Base-by-base conservation (phyloP, 2,888 invertebrate species). In the Xestia c-nigrum region DNA sequence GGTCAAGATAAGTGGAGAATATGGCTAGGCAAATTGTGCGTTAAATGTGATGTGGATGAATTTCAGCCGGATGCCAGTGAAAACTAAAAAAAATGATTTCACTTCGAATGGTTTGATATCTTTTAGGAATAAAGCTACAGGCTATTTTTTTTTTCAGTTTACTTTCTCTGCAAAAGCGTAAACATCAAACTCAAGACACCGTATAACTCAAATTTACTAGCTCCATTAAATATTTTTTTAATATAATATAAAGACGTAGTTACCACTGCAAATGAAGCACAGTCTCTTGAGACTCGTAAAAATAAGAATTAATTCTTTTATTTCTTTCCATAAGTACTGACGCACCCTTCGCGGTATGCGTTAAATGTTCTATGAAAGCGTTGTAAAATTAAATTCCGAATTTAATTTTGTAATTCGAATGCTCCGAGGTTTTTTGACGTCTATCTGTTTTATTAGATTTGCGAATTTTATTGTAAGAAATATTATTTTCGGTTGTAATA, bases 321-420 rank as follows among this genome's bases (percentile, higher is more conserved):
- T 83, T 74, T 72, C 67, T 59, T 65, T 31, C 66, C 70, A 63
- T 79, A 81, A 80, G 82, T 75, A 75, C 75, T 63, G 72, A 86
- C 87, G 81, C 84, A 83, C 85, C 86, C 88, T 84, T 77, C 81
- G 82, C 85, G 92, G 91, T 90, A 91, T 91, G 91, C 91, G 88
- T 89, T 87, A 89, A 92, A 86, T 88, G 90, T 89, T 90, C 90
- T 90, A 90, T 90, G 89, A 91, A 91, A 91, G 89, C 91, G 91
- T 90, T 93, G 91, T 93, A 90, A 94, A 93, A 93, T 94, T 91
- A 92, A 93, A 94, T 93, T 93, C 86, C 90, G 89, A 93, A 93
- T 94, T 94, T 93, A 94, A 94, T 94, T 94, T 92, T 87, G 91
- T 90, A 90, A 93, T 94, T 93, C 91, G 90, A 92, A 94, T 93